Base-by-base conservation (phyloP, 2,888 invertebrate species). In the Eudemis profundana region DNA sequence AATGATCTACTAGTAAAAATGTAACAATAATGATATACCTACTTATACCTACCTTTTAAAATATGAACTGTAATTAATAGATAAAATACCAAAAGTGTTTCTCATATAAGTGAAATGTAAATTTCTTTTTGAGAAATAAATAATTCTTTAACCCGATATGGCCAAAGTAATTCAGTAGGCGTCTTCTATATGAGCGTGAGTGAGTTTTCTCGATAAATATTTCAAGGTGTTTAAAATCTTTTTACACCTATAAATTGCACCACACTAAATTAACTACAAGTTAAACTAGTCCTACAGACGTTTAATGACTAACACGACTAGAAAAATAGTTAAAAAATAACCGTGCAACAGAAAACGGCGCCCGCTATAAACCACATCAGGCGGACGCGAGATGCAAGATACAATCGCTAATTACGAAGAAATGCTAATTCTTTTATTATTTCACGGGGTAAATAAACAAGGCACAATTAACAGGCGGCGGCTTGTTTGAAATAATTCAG, bases 391-490 rank as follows among this genome's bases (percentile, higher is more conserved):
- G 56, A 56, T 56, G 42, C 17, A 40, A 51, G 56, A 56, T 56
- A 44, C 27, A 42, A 56, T 56, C 56, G 56, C 56, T 56, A 56
- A 56, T 56, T 56, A 56, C 42, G n/a, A n/a, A 42, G 56, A 56
- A 56, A 44, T 44, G 42, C 42, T 44, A 56, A 56, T 56, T 44
- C 56, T 56, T 56, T 29, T 44, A 56, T 44, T 29, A 56, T 29
- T 29, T 29, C 27, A 17, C 42, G n/a, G 12, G 4, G 15, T 54
- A 54, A 40, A 54, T 29, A 44, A 44, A 56, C 56, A 29, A 29
- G 21, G 17, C n/a, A n/a, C 19, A 42, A 56, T 56, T 44, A 54
- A 40, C 27, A 42, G 17, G 56, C 33, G 33, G 33, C 42, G 56
- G 42, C 42, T n/a, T 44, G 56, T 56, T 56, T 42, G n/a, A 42